Evolutionary conservation across 1,140 invertebrate species (phyloP).

Genomic region (Euura lappo): DNA sequence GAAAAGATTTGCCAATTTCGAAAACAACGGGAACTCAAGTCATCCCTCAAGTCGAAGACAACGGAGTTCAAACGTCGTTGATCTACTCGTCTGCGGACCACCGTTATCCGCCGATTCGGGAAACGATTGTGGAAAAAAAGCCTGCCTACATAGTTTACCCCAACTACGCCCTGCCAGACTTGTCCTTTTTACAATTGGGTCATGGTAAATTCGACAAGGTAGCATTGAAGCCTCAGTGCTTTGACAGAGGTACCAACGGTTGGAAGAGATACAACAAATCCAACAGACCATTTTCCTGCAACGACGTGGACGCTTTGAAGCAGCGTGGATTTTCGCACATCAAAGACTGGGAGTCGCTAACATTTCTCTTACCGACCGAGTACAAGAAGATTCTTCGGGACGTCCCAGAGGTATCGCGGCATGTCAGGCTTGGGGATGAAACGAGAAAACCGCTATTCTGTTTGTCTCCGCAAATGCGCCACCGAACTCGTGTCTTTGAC

Average conservation of each 20-base stretch:
- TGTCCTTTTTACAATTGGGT: constrained; percentile 79
- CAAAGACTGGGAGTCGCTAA: constrained; percentile 90
- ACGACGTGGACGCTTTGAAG: constrained; percentile 80
- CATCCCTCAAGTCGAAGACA: constrained; percentile 50
- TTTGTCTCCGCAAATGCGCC: constrained; percentile 65
- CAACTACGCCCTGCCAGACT: constrained; percentile 88
- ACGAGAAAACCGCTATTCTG: constrained; percentile 71
- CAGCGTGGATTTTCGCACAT: constrained; percentile 83
- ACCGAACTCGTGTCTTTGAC: constrained; percentile 55
- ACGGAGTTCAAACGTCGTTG: constrained; percentile 55
- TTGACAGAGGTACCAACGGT: constrained; percentile 39
- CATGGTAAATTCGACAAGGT: constrained; percentile 69
- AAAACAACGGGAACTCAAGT: constrained; percentile 49
- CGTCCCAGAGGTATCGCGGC: constrained; percentile 74
- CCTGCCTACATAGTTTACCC: constrained; percentile 91
- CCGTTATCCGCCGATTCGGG: constrained; percentile 30
- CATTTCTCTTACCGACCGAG: constrained; percentile 82
- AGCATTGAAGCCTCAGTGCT: constrained; percentile 62
- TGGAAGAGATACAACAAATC: constrained; percentile 53
- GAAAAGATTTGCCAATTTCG: constrained; percentile 33
- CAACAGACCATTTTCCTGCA: constrained; percentile 80
- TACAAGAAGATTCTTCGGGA: constrained; percentile 76
- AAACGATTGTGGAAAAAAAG: constrained; percentile 62
- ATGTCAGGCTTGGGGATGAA: constrained; percentile 64
- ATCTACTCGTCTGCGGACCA: constrained; percentile 36